Evolutionary conservation across 2,113 vertebrate species (phyloP).

Genomic region (Marmota monax): DNA sequence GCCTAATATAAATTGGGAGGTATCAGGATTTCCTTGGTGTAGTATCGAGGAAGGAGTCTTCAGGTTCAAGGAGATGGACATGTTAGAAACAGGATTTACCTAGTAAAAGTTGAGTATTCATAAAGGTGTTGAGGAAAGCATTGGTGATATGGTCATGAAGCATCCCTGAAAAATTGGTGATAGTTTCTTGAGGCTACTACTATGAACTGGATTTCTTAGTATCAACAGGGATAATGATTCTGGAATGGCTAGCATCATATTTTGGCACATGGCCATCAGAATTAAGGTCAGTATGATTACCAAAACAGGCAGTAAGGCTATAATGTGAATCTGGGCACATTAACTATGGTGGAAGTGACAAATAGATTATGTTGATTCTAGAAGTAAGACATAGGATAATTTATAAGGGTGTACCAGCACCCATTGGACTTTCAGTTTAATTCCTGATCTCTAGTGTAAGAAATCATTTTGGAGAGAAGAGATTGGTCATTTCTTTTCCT

Average conservation of each 20-base stretch:
- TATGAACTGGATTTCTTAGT: background rate
- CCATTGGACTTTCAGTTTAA: background rate
- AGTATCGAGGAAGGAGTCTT: background rate
- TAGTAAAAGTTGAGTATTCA: background rate
- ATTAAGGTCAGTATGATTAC: background rate
- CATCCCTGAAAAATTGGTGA: background rate
- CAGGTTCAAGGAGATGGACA: background rate
- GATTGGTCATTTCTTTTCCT: background rate
- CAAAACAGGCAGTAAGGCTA: background rate
- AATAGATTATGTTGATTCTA: background rate
- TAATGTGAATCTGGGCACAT: background rate
- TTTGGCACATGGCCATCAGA: background rate
- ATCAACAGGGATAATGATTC: background rate
- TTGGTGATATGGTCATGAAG: background rate
- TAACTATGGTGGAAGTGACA: background rate
- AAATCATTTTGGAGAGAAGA: background rate
- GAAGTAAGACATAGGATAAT: background rate
- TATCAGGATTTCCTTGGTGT: background rate
- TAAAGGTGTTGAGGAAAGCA: background rate
- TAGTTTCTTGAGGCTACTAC: background rate
- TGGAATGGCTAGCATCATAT: background rate
- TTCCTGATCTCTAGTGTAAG: background rate
- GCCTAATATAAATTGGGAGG: background rate
- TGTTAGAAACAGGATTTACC: background rate
- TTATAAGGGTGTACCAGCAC: background rate